These are phyloP conservation scores for Hyphantria cunea DNA, from an alignment of 1,140 invertebrate species.

Conservation along the genomic window DNA sequence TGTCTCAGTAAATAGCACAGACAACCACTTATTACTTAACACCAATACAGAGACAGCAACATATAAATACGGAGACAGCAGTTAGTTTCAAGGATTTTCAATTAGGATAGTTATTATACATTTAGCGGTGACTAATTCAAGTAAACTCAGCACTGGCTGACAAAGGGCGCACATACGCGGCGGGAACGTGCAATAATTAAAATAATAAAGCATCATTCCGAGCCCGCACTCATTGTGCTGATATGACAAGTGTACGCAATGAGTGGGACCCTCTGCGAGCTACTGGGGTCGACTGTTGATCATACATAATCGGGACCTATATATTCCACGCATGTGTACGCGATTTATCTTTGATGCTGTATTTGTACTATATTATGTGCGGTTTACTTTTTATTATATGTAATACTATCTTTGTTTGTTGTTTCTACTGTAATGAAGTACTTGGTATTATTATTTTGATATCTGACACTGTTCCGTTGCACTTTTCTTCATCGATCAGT, in stretches of 20 bases:
- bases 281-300: conserved; percentile 37
- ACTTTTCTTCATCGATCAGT: no score
- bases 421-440: no score
- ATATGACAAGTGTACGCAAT: conserved; percentile 79
- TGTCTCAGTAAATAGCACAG: no score
- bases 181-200: conserved; percentile 76
- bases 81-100: conserved; percentile 43
- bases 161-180: conserved; percentile 60
- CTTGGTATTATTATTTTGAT: no score
- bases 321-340: conserved; percentile 25
- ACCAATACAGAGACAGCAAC: conserved; percentile 4
- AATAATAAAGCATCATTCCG: conserved; percentile 75
- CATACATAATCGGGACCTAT: conserved; percentile 28
- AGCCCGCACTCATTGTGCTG: conserved; percentile 58
- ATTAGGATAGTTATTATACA: conserved; percentile 57
- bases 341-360: conserved; percentile 11
- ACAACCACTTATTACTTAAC: conserved; percentile 2
- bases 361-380: conserved; percentile 7
- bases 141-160: conserved; percentile 46
- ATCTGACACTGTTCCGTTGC: no score
- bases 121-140: conserved; percentile 57
- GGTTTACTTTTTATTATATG: not conserved
- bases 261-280: conserved; percentile 54
- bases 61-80: conserved; percentile 5
- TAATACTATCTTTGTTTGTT: no score